Evolutionary conservation across 1,140 invertebrate species (phyloP), one percentile per base, ranked within the genome.

Genomic region (Carposina sasakii): DNA sequence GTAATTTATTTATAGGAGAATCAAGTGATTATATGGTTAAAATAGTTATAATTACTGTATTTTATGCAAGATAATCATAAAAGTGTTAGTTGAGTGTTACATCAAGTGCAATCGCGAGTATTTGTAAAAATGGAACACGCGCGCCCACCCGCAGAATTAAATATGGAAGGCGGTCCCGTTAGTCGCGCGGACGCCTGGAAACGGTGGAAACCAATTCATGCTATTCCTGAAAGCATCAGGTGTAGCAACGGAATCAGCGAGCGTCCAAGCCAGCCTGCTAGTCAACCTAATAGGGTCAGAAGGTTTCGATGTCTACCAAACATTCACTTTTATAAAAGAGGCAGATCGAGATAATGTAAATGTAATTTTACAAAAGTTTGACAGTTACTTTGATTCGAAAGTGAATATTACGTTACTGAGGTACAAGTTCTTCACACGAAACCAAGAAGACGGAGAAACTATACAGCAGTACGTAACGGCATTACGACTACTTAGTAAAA

Each of bases 351-450:
- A 48, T 8, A 36, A 40, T 42, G 39, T 56, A 10, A 26, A 37
- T 3, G 44, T 16, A 2, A 47, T 47, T 15, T 28, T 47, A 16
- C 46, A 33, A 20, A 57, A 54, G 23, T 49, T 49, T 15, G 44
- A 61, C 21, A 23, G 6, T 2, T 57, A 57, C 42, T 57, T 61
- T 30, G 28, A 44, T 3, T 39, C 58, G 19, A 61, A 61, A 46
- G 43, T 45, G 5, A 60, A 60, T 39, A 26, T 54, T 34, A 51
- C 58, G 2, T 46, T 61, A 19, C 24, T 54, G 39, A 42, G 49
- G 13, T 55, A 57, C 37, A 53, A 48, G 33, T 57, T 60, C 37
- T 50, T 60, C 21, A 60, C 42, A n/a, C 19, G 54, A 8, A 54
- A 54, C 19, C 59, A 61, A 57, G 28, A 44, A 5, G 26, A 36